Evolutionary conservation across 2,888 invertebrate species (phyloP), one percentile per base, ranked within the genome.

Genomic region (Tetranychus truncatus): DNA sequence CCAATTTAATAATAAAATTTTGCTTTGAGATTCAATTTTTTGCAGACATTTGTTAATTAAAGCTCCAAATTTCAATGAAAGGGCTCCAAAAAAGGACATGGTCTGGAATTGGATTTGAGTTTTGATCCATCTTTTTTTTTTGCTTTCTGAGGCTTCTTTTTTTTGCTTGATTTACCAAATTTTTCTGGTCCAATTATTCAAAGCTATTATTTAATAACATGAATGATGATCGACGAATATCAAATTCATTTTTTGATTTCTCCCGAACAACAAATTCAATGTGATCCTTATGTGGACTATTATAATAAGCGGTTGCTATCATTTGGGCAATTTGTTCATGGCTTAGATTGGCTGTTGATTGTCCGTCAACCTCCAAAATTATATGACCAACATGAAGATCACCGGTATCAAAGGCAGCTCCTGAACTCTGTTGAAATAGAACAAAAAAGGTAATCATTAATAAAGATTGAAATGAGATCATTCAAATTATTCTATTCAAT

Each of bases 381-480:
- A 95, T 86, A 84, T 95, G 95, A 76, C 95, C 95, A 78, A 94
- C 92, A 84, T 93, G 91, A 79, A 96, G 85, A 77, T 93, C 93
- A 69, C 93, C 94, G 72, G 93, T 92, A 82, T 91, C 90, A 83
- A 88, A 91, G 71, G 95, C 95, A 77, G 95, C 93, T 75, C 95
- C 95, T 83, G 74, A 75, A 66, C 46, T 74, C 75, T 76, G 66
- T 45, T 24, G 75, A 46, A 46, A 72, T 72, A 15, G 73, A 66
- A 76, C 15, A 74, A 66, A 77, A 73, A 55, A 55, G 9, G 55
- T 5, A 55, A 9, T 9, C 9, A 55, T 55, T 15, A 15, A 55
- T 15, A 7, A 55, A 55, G 55, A 15, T 55, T 7, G 15, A 55
- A 55, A 55, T 55, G 9, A 55, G 55, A 55, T 8, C 55, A 55